A percentile compares a stretch with the other conserved stretches of the same genome.
Conservation (phyloP, 2,888 invertebrate genomes). For the Acleris emargana region DNA sequence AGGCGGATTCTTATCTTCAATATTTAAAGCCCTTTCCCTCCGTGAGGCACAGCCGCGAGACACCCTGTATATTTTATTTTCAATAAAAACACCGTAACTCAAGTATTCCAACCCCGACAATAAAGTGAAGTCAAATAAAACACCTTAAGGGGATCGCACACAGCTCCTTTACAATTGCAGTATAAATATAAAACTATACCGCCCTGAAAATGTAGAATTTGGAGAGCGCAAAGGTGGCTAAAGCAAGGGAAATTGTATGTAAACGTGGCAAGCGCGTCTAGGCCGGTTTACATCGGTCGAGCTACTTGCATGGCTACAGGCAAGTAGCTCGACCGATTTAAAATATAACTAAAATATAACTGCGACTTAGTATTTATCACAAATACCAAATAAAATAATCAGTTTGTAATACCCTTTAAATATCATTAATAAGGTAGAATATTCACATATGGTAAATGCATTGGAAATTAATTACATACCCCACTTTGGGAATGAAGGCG, state of each 20-base stretch:
- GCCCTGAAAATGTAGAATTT: constrained; percentile 49
- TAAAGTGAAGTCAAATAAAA: constrained; percentile 37
- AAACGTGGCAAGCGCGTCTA: constrained; percentile 54
- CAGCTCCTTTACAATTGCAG: constrained; percentile 35
- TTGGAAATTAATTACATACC: too few species aligned
- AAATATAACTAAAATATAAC: too few species aligned
- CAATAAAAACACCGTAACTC: constrained; percentile 19
- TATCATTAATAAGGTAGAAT: too few species aligned
- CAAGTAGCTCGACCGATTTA: too few species aligned
- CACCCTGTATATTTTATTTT: constrained; percentile 12
- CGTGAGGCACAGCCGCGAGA: not conserved
- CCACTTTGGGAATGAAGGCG: too few species aligned
- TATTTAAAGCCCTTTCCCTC: too few species aligned
- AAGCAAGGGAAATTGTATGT: constrained; percentile 70
- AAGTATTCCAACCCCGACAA: constrained; percentile 6
- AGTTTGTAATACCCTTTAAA: too few species aligned
- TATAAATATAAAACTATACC: constrained; percentile 35
- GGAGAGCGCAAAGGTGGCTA: constrained; percentile 51
- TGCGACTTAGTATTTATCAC: too few species aligned
- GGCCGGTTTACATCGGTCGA: constrained; percentile 40
- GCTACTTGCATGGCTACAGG: constrained; percentile 34
- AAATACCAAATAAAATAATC: too few species aligned
- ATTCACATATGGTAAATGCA: too few species aligned
- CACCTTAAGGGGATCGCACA: constrained; percentile 36
- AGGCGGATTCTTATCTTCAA: too few species aligned